Percentiles rank a stretch among this genome's conserved stretches.
These are phyloP conservation scores for Peribatodes rhomboidaria DNA, from an alignment of 2,888 invertebrate genomes.

Conservation along the genomic window DNA sequence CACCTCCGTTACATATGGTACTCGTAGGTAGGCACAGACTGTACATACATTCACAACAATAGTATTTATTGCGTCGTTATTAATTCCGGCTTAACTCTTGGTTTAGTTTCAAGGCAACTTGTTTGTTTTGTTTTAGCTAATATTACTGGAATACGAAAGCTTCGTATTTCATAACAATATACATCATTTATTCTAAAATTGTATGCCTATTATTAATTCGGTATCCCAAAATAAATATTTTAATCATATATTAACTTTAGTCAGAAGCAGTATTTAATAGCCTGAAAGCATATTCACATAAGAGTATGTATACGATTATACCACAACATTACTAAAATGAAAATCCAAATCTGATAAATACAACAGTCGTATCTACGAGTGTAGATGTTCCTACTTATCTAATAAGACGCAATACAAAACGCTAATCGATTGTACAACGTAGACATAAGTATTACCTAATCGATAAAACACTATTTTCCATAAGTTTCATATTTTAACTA, in stretches of 20 bases:
- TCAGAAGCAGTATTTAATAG: constrained; percentile 50
- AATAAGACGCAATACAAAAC: constrained; percentile 45
- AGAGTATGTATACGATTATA: constrained; percentile 37
- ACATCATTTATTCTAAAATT: constrained; percentile 53
- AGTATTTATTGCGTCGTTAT: constrained; percentile 64
- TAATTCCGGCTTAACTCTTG: constrained; percentile 61
- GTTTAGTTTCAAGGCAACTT: constrained; percentile 79
- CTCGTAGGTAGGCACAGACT: constrained; percentile 6
- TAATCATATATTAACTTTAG: constrained; percentile 51
- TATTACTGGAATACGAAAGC: constrained; percentile 64
- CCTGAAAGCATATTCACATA: constrained; percentile 48
- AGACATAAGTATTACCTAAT: constrained; percentile 28
- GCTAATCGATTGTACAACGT: constrained; percentile 42
- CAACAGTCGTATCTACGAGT: constrained; percentile 45
- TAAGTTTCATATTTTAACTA: constrained; percentile 29
- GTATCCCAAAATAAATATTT: constrained; percentile 56
- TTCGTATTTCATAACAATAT: constrained; percentile 59
- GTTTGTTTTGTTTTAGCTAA: constrained; percentile 72
- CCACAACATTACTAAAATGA: constrained; percentile 23
- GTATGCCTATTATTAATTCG: constrained; percentile 53
- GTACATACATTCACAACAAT: constrained; percentile 47
- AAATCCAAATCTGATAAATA: constrained; percentile 32
- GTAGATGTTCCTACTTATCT: constrained; percentile 32
- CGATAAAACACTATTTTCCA: constrained; percentile 14
- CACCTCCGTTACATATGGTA: constrained; percentile 57